Base-by-base conservation (phyloP, 2,888 invertebrate species). In the Apamea sordens region DNA sequence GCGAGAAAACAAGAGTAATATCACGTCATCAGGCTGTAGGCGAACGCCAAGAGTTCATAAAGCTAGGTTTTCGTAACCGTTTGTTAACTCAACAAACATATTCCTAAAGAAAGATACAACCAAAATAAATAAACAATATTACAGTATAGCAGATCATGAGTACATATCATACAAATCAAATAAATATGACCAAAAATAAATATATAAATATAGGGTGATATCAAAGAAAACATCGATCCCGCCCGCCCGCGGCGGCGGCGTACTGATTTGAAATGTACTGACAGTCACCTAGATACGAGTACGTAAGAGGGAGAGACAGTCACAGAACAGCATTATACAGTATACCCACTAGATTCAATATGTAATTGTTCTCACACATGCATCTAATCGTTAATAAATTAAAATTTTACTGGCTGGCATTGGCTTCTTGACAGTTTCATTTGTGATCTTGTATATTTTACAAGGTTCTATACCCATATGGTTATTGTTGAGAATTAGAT, bases 301-400 rank as follows among this genome's bases (percentile, higher is more conserved):
- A 32, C 2, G 32, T n/a, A 24, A 15, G n/a, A 61, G 47, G 47
- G n/a, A 50, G n/a, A 50, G 28, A 13, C 10, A 24, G 76, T 10
- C 77, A 65, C 78, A 56, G 6, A 15, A 77, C 44, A 65, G 10
- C 32, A 56, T 32, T 15, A 50, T 64, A 21, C 32, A 56, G 64
- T 53, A 53, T 44, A 53, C 3, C 53, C 32, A 77, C 18, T 13
- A 21, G 7, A 69, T 47, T 21, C 21, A 47, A 68, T 41, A 21
- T 28, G 21, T 69, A 21, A 28, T 69, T 50, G 47, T 69, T 28
- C 21, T 28, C 47, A 47, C 28, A 13, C 11, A 21, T 47, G 28
- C 28, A 28, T 28, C 44, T 21, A 47, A 8, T 8, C 21, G 8
- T 21, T 69, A 47, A 32, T 24, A 13, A 50, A 69, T 28, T 5